Evolutionary conservation across 2,888 invertebrate genomes (phyloP), one percentile per base, ranked within the genome.

Genomic region (Dione vanillae): DNA sequence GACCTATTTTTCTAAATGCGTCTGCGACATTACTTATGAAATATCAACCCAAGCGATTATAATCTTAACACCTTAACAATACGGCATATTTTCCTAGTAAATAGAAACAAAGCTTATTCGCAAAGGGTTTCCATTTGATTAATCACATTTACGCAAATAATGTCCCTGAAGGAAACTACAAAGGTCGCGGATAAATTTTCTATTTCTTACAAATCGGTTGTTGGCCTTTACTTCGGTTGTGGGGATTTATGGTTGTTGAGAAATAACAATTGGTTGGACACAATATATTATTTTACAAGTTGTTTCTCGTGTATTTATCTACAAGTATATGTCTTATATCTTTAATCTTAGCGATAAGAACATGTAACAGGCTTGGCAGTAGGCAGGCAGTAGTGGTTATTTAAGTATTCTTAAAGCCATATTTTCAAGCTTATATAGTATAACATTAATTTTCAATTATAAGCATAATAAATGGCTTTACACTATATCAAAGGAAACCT

Each of bases 71-170:
- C 1, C 40, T 9, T n/a, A 0, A 41, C 2, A 19, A 65, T 75
- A 78, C 49, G 71, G 75, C 51, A 5, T 16, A 65, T 69, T 74
- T 68, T 74, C 45, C 43, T 12, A 14, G 59, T 16, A 35, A 67
- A 68, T 12, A 9, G 3, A 27, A 19, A 9, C 47, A 59, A 71
- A 45, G 67, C 58, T 77, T 74, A 74, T 72, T 74, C 75, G 76
- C 79, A 78, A 76, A 75, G 83, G 81, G 77, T 83, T 81, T 81
- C 79, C 82, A 76, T 80, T 79, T 84, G 85, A 85, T 86, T 86
- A 83, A 86, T 86, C 84, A 82, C 78, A 77, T 80, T 79, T 83
- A 80, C 81, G 80, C 76, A 82, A 78, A 81, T 79, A 75, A 78
- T 75, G 79, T 74, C 77, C 72, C 70, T 74, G 74, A 74, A 65